phyloP scores from a whole-genome alignment of 53 echinoderm and acorn worm species.

The Holothuria scabra region DNA sequence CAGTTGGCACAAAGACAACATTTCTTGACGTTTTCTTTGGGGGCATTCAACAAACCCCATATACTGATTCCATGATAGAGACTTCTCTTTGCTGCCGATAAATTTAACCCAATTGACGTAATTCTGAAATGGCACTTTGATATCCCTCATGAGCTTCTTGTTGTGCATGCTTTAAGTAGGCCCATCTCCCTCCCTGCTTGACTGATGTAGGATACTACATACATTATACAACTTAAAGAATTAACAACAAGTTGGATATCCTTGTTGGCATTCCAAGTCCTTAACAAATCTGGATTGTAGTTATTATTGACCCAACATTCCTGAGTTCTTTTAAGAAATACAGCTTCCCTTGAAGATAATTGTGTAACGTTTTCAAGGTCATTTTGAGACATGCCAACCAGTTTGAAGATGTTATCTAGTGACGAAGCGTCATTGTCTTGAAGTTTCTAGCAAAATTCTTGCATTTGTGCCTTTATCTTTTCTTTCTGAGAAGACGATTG shows the following conservation, averaged over 20 bases:
- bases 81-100: conserved; percentile 47
- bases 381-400: not conserved
- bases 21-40: conserved; percentile 36
- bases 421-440: not conserved
- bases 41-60: conserved; percentile 30
- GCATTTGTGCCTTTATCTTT: conserved; percentile 12
- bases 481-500: no score
- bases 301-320: conserved; percentile 59
- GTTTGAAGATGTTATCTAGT: not conserved
- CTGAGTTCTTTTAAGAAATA: conserved; percentile 47
- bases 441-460: not conserved
- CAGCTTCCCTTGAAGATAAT: not conserved
- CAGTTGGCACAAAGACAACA: conserved; percentile 35
- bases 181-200: conserved; percentile 62
- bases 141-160: conserved; percentile 30
- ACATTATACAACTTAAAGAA: conserved; percentile 66
- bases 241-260: conserved; percentile 69
- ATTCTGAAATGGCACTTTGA: conserved; percentile 15
- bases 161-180: not conserved
- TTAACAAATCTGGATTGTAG: conserved; percentile 58
- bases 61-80: conserved; percentile 50
- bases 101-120: conserved; percentile 25
- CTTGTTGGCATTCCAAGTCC: conserved; percentile 71
- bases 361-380: not conserved
- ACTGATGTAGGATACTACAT: conserved; percentile 61